Percentiles rank a stretch among this genome's conserved stretches.
phyloP scores from a whole-genome alignment of 2,113 vertebrate genomes.

The Condylura cristata region DNA sequence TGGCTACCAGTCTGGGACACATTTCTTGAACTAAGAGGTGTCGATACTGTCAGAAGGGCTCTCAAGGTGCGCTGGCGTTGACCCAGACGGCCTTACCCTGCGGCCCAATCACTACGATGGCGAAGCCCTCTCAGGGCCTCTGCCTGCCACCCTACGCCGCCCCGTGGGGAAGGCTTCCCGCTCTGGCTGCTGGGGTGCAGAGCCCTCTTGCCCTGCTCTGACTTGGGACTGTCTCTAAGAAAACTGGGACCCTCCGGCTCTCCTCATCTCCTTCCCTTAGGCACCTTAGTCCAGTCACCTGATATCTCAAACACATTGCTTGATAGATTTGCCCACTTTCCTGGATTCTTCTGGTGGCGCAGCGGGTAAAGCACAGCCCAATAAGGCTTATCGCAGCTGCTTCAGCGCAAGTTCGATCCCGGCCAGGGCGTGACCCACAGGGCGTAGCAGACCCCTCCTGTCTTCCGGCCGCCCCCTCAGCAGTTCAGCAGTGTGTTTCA shows the following conservation, averaged over 20 bases:
- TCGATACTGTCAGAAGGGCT: background rate
- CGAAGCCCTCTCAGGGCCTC: background rate
- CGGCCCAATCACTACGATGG: background rate
- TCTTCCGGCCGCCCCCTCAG: too few relatives aligned
- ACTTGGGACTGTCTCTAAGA: background rate
- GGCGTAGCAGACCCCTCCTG: too few relatives aligned
- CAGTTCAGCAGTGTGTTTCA: too few relatives aligned
- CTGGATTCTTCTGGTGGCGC: too few relatives aligned
- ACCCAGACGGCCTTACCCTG: background rate
- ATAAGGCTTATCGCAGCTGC: too few relatives aligned
- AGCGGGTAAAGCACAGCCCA: too few relatives aligned
- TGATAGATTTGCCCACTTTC: background rate
- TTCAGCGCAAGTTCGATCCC: too few relatives aligned
- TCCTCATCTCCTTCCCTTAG: background rate
- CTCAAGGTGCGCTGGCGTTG: background rate
- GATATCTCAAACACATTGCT: background rate
- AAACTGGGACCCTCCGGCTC: background rate
- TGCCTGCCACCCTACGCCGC: fast-evolving
- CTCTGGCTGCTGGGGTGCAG: background rate
- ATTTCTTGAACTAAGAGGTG: too few relatives aligned
- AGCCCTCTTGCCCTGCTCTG: background rate
- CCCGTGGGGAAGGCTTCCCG: background rate
- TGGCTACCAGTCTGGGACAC: too few relatives aligned
- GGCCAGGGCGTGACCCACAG: too few relatives aligned
- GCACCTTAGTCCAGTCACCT: background rate